phyloP scores from a whole-genome alignment of 2,113 vertebrate species.

The Patagioenas fasciata region DNA sequence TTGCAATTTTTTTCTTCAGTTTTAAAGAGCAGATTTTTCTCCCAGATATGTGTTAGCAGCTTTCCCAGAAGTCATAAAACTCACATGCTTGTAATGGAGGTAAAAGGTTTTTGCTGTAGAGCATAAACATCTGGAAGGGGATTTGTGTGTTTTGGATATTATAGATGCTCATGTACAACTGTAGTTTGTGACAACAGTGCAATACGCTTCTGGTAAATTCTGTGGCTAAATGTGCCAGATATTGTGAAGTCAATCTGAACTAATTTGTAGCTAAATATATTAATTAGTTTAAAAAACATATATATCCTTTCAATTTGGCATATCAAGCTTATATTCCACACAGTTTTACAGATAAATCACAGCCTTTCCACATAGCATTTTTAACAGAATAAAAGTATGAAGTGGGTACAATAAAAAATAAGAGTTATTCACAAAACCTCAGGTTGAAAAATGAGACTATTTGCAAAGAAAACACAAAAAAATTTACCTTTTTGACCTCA shows the following conservation, averaged over 20 bases:
- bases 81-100: neutral
- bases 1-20: neutral
- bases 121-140: rapidly evolving
- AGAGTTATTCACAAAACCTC: neutral
- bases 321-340: neutral
- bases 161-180: neutral
- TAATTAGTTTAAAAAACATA: neutral
- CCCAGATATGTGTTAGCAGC: neutral
- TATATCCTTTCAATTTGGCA: neutral
- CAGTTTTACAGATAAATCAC: neutral
- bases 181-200: neutral
- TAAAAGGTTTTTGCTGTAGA: neutral
- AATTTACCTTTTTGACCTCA: neutral
- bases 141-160: neutral
- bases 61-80: neutral
- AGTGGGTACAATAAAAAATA: neutral
- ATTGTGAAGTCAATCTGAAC: neutral
- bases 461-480: neutral
- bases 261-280: neutral
- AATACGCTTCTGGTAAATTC: neutral
- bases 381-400: neutral
- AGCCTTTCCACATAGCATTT: neutral
- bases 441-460: neutral
- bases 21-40: neutral
- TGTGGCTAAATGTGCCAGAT: neutral